A percentile compares a stretch with the other conserved stretches of the same genome.
Conservation (phyloP, 2,888 invertebrate genomes). For the Holacanthella duospinosa region DNA sequence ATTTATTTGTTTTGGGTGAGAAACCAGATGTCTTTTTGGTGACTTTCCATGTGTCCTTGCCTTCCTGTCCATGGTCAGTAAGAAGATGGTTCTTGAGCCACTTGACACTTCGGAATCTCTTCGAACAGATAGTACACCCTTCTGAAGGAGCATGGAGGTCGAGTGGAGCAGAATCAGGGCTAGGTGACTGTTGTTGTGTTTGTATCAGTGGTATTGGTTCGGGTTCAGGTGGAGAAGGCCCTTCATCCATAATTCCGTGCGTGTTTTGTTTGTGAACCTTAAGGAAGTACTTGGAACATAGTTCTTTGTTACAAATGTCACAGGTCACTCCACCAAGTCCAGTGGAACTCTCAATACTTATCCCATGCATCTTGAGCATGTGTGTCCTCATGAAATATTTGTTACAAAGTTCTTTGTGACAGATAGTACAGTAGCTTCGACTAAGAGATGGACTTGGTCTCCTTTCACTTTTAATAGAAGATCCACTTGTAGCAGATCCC, state of each 20-base stretch:
- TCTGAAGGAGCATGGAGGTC: slow-evolving; percentile 61
- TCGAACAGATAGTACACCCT: slow-evolving; percentile 72
- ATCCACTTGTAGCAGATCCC: neutral
- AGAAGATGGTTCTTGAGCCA: slow-evolving; percentile 78
- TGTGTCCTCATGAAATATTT: slow-evolving; percentile 99
- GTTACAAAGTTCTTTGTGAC: slow-evolving; percentile 97
- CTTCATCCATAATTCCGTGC: slow-evolving; percentile 87
- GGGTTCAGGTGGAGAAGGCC: slow-evolving; percentile 40
- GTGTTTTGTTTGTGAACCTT: slow-evolving; percentile 96
- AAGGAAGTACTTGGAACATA: slow-evolving; percentile 95
- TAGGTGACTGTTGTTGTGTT: slow-evolving; percentile 38
- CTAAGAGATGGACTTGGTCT: slow-evolving; percentile 38
- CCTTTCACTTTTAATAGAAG: neutral
- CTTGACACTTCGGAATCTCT: slow-evolving; percentile 76
- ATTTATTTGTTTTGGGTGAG: neutral
- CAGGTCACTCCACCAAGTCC: slow-evolving; percentile 89
- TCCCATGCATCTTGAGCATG: slow-evolving; percentile 97
- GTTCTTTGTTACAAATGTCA: slow-evolving; percentile 94
- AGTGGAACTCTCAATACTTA: slow-evolving; percentile 82
- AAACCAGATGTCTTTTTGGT: slow-evolving; percentile 43
- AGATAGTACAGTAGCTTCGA: slow-evolving; percentile 84
- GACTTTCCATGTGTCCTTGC: slow-evolving; percentile 54
- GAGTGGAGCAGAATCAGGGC: slow-evolving; percentile 38
- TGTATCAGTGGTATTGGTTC: slow-evolving; percentile 11
- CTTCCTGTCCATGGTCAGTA: slow-evolving; percentile 68